These are phyloP conservation scores for Orthosia gracilis DNA, from an alignment of 2,888 invertebrate species.

Conservation along the genomic window DNA sequence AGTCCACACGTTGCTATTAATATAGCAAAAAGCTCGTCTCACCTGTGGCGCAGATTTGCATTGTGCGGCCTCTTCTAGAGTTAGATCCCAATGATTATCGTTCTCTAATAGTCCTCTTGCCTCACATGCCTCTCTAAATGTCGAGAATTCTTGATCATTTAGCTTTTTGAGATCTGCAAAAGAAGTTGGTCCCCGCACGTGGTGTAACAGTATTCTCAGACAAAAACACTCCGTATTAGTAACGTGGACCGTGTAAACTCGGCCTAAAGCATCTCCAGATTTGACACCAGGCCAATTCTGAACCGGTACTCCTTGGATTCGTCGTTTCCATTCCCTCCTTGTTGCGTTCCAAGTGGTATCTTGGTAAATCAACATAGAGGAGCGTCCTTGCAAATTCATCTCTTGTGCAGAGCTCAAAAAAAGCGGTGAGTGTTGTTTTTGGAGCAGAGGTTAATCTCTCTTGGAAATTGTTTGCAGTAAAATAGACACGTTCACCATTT, in stretches of 20 bases:
- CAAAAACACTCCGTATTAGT: conserved; percentile 7
- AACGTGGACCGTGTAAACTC: conserved; percentile 1
- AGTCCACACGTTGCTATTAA: conserved; percentile 10
- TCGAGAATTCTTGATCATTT: not conserved
- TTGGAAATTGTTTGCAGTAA: too few species aligned
- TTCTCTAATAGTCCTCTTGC: not conserved
- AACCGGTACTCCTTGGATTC: not conserved
- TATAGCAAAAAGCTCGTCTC: conserved; percentile 3
- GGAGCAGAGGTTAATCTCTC: too few species aligned
- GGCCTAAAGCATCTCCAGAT: not conserved
- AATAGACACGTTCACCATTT: too few species aligned
- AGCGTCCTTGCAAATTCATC: too few species aligned
- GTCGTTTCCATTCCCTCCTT: not conserved
- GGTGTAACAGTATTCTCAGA: not conserved
- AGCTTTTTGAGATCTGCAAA: not conserved
- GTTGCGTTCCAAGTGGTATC: too few species aligned
- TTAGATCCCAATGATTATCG: not conserved
- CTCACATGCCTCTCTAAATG: conserved; percentile 2
- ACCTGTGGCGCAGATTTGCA: not conserved
- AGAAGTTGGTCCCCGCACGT: not conserved
- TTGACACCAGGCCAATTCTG: conserved; percentile 1
- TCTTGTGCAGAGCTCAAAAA: too few species aligned
- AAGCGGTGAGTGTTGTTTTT: too few species aligned
- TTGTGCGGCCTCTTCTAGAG: not conserved
- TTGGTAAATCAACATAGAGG: too few species aligned